Evolutionary conservation across 2,888 invertebrate genomes (phyloP).

Genomic region (Liopterus haemorrhoidalis): DNA sequence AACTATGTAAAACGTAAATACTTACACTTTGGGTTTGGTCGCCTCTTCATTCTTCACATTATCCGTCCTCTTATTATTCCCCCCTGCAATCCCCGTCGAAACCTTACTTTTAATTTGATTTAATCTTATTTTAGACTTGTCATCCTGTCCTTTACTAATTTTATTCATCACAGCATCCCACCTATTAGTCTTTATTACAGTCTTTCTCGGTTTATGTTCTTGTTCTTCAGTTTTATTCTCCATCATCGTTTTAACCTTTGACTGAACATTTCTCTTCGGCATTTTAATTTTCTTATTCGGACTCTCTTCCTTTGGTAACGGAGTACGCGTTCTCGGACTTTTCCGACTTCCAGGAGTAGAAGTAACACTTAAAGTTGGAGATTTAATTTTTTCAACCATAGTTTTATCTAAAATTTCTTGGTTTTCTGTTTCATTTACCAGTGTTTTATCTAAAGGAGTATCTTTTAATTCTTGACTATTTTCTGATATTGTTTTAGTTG

Average conservation of each 20-base stretch:
- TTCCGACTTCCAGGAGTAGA: conserved; percentile 35
- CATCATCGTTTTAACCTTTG: conserved; percentile 69
- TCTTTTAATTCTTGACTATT: conserved; percentile 45
- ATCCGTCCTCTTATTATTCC: conserved; percentile 18
- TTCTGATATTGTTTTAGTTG: conserved; percentile 51
- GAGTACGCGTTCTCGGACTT: conserved; percentile 30
- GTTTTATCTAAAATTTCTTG: conserved; percentile 8
- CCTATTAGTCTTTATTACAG: conserved; percentile 57
- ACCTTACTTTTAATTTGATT: conserved; percentile 88
- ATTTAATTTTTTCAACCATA: conserved; percentile 37
- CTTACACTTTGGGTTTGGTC: conserved; percentile 50
- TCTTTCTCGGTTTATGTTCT: conserved; percentile 55
- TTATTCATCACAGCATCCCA: conserved; percentile 84
- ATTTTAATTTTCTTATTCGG: conserved; percentile 67
- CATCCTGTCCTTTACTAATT: conserved; percentile 65
- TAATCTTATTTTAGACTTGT: conserved; percentile 63
- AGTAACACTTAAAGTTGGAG: conserved; percentile 37
- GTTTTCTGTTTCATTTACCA: conserved; percentile 13
- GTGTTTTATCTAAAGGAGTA: conserved; percentile 14
- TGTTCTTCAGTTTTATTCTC: conserved; percentile 52
- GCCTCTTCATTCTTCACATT: conserved; percentile 23
- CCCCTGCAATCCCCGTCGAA: conserved; percentile 51
- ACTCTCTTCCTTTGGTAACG: conserved; percentile 44
- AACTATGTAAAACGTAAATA: no score
- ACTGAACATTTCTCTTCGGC: conserved; percentile 70